Percentiles rank a stretch among this genome's conserved stretches.
Evolutionary conservation across 2,888 invertebrate species (phyloP).

Genomic region (Aphodius sticticus): DNA sequence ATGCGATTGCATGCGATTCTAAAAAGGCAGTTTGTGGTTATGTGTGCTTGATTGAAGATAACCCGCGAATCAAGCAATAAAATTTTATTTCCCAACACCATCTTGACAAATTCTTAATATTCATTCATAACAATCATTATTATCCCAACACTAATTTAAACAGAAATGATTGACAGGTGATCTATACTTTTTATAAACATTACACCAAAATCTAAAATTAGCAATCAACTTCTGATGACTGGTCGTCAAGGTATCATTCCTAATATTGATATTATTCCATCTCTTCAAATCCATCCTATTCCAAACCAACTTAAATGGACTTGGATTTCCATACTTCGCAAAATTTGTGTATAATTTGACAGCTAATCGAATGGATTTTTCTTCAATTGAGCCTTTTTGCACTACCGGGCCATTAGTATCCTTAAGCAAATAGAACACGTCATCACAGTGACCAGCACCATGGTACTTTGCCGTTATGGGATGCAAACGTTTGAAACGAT

Average conservation of each 20-base stretch:
- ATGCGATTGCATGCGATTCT: no score
- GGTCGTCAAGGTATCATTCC: background rate
- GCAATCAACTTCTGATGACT: background rate
- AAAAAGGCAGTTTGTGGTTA: no score
- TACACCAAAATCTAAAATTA: background rate
- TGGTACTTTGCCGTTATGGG: slow-evolving; percentile 22
- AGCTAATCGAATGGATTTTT: background rate
- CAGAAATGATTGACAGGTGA: background rate
- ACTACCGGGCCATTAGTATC: background rate
- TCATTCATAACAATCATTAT: no score
- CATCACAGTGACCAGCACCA: slow-evolving; percentile 28
- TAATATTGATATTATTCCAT: background rate
- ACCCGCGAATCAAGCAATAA: no score
- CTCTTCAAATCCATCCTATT: background rate
- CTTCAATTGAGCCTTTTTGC: background rate
- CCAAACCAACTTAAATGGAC: background rate
- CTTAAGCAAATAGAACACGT: slow-evolving; percentile 32
- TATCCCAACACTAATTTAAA: background rate
- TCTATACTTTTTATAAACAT: background rate
- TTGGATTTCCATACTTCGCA: background rate
- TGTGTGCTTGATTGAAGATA: no score
- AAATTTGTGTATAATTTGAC: background rate
- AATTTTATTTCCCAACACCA: no score
- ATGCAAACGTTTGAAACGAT: slow-evolving; percentile 28
- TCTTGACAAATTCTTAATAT: no score